phyloP scores from a whole-genome alignment of 2,797 vertebrate species.

The Spheniscus humboldti region DNA sequence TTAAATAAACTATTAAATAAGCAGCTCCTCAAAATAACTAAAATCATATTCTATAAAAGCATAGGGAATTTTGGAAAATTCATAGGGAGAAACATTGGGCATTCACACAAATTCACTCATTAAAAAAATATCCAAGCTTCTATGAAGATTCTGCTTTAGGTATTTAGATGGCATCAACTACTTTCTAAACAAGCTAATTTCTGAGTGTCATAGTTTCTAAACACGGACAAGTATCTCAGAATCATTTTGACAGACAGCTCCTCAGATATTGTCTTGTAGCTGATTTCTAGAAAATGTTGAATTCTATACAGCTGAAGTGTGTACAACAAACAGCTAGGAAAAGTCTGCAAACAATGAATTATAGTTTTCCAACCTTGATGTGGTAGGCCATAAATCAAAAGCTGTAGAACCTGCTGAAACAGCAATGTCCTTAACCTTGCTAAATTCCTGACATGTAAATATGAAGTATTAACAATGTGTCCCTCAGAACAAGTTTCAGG shows the following conservation, averaged over 20 bases:
- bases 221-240: not conserved
- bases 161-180: not conserved
- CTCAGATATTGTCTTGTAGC: not conserved
- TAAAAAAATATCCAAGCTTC: not conserved
- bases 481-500: constrained; percentile 8
- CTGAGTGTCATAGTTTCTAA: not conserved
- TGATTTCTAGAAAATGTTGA: not conserved
- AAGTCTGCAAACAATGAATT: not conserved
- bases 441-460: constrained; percentile 1
- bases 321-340: not conserved
- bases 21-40: not conserved
- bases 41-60: not conserved
- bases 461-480: not conserved
- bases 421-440: constrained; percentile 28
- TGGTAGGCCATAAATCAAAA: constrained; percentile 31
- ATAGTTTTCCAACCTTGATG: not conserved
- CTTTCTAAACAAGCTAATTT: not conserved
- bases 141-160: not conserved
- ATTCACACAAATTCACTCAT: not conserved
- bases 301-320: not conserved
- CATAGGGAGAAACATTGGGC: not conserved
- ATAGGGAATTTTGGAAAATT: not conserved
- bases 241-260: not conserved
- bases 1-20: not conserved
- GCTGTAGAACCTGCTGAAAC: not conserved